Conservation (phyloP, 30 jellyfish, hydroid and myxozoan genomes). For the Aurelia sp. region DNA sequence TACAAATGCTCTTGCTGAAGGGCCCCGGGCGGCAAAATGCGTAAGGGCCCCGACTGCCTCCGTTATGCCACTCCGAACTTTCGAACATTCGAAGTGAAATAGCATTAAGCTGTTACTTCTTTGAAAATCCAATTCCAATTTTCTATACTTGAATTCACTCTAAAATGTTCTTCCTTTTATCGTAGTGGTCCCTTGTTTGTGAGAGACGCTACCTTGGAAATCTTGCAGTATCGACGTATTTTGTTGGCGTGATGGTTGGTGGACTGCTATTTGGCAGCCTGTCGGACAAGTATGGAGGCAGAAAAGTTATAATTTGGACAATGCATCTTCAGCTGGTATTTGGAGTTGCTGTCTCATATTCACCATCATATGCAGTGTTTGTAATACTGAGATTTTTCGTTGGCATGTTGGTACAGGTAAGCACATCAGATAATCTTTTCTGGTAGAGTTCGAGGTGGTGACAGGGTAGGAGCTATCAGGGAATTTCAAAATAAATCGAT, state of each 20-base stretch:
- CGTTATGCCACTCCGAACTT: no score
- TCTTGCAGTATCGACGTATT: constrained; percentile 32
- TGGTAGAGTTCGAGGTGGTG: neutral
- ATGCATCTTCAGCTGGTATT: constrained; percentile 36
- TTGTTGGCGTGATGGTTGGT: constrained; percentile 72
- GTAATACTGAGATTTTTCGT: constrained; percentile 27
- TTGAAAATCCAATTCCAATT: no score
- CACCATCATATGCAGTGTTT: constrained; percentile 26
- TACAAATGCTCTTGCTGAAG: no score
- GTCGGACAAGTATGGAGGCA: constrained; percentile 55
- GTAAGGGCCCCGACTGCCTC: no score
- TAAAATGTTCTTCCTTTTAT: no score
- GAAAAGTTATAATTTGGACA: constrained; percentile 9
- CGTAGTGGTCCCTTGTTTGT: constrained; percentile 58
- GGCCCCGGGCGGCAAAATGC: no score
- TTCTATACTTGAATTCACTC: no score
- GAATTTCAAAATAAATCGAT: no score
- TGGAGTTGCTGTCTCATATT: constrained; percentile 33
- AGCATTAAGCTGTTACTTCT: no score
- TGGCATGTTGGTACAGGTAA: constrained; percentile 59
- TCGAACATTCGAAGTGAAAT: no score
- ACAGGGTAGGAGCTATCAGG: no score
- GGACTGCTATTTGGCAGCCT: constrained; percentile 54
- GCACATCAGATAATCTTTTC: neutral
- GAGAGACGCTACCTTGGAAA: constrained; percentile 32